phyloP scores from a whole-genome alignment of 2,797 vertebrate genomes.

The Pyrrhura leucotis region DNA sequence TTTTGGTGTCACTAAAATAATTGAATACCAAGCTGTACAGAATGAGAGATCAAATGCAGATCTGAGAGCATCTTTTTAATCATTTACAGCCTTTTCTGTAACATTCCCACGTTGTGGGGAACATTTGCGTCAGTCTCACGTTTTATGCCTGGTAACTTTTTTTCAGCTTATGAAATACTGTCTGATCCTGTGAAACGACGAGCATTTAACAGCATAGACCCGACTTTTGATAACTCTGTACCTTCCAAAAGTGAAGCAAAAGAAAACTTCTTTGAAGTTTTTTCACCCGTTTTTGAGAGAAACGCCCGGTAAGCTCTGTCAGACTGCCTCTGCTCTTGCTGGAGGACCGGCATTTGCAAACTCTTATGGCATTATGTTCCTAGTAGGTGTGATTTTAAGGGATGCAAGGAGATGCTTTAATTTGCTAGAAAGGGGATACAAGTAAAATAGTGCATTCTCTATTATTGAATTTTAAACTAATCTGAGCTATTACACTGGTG shows the following conservation, averaged over 20 bases:
- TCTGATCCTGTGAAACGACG: slow-evolving; percentile 93
- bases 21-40: neutral
- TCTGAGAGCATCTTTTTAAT: neutral
- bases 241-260: slow-evolving; percentile 94
- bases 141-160: neutral
- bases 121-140: neutral
- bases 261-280: slow-evolving; percentile 94
- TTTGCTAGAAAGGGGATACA: neutral
- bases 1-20: neutral
- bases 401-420: neutral
- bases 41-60: neutral
- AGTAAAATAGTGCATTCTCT: neutral
- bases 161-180: slow-evolving; percentile 91
- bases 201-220: slow-evolving; percentile 97
- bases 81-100: neutral
- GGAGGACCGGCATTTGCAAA: neutral
- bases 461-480: neutral
- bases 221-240: slow-evolving; percentile 93
- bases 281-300: slow-evolving; percentile 90
- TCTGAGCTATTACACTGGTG: neutral
- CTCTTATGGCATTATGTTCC: neutral
- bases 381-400: neutral
- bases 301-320: slow-evolving; percentile 86
- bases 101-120: neutral
- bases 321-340: neutral